Evolutionary conservation across 37 sponge, comb jelly and placozoan genomes (phyloP).

Genomic region (Beroe forskalii): DNA sequence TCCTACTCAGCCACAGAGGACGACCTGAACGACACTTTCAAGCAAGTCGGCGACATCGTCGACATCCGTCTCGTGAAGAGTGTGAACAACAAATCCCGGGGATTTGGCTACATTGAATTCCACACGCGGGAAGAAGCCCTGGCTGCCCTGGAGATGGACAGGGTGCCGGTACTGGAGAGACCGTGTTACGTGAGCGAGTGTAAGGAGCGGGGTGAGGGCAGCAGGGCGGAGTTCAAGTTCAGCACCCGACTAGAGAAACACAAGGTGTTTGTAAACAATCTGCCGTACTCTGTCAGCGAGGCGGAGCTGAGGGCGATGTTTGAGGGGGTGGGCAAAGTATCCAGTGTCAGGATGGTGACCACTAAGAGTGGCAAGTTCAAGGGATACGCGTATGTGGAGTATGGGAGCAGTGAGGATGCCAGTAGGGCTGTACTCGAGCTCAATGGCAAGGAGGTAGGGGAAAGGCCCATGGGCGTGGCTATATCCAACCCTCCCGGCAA

Average conservation of each 20-base stretch:
- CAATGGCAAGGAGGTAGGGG: conserved; percentile 3
- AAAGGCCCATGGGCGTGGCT: conserved; percentile 13
- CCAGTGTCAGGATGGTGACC: conserved; percentile 33
- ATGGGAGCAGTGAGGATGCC: neutral
- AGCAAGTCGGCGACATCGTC: neutral
- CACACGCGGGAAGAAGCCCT: conserved; percentile 26
- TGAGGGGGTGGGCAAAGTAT: neutral
- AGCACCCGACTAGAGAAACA: neutral
- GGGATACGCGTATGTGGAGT: conserved; percentile 45
- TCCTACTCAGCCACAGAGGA: conserved; percentile 54
- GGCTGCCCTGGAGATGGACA: conserved; percentile 47
- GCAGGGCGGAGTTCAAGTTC: conserved; percentile 21
- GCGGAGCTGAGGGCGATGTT: conserved; percentile 49
- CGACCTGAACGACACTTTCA: conserved; percentile 40
- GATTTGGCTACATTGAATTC: conserved; percentile 62
- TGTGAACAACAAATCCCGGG: conserved; percentile 56
- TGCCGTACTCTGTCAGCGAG: conserved; percentile 23
- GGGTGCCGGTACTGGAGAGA: conserved; percentile 17
- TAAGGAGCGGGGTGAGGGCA: neutral
- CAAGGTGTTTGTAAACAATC: conserved; percentile 48
- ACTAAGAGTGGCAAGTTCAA: conserved; percentile 65
- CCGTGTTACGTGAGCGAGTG: conserved; percentile 46
- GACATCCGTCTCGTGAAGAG: conserved; percentile 62
- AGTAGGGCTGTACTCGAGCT: conserved; percentile 31
- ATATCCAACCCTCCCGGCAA: conserved; percentile 51